Evolutionary conservation across 1,140 invertebrate species (phyloP).

Genomic region (Mactra quadrangularis): DNA sequence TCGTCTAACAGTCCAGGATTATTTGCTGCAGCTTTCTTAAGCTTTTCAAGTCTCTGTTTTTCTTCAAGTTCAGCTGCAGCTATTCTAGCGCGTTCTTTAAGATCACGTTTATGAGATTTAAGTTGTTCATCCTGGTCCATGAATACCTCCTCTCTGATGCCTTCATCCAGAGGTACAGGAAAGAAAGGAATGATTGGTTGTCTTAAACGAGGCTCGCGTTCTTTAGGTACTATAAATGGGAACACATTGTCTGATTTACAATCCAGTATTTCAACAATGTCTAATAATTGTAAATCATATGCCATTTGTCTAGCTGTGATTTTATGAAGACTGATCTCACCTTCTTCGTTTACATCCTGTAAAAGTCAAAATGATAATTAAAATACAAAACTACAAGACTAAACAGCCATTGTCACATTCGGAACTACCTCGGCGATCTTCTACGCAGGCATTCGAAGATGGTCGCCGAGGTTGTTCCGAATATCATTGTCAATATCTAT

Average conservation of each 20-base stretch:
- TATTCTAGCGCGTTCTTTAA: neutral
- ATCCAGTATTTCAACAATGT: conserved; percentile 80
- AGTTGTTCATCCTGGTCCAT: conserved; percentile 26
- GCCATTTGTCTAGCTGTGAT: conserved; percentile 78
- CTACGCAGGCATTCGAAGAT: too few species aligned
- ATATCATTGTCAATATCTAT: too few species aligned
- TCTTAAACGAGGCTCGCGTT: conserved; percentile 57
- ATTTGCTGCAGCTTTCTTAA: neutral
- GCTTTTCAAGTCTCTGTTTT: neutral
- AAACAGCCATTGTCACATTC: too few species aligned
- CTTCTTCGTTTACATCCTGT: conserved; percentile 52
- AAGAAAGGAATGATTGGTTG: conserved; percentile 54
- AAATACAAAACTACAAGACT: too few species aligned
- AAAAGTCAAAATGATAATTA: conserved; percentile 37
- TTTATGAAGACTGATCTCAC: conserved; percentile 63
- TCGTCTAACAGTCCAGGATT: neutral
- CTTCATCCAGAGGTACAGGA: conserved; percentile 30
- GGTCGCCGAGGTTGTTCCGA: too few species aligned
- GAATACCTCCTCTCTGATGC: conserved; percentile 5
- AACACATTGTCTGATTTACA: conserved; percentile 70
- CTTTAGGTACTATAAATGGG: conserved; percentile 65
- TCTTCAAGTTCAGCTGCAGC: neutral
- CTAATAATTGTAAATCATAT: conserved; percentile 71
- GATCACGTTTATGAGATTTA: neutral
- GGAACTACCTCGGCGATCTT: too few species aligned